Conservation (phyloP, 2,888 invertebrate genomes). For the Sinohyriopsis cumingii region DNA sequence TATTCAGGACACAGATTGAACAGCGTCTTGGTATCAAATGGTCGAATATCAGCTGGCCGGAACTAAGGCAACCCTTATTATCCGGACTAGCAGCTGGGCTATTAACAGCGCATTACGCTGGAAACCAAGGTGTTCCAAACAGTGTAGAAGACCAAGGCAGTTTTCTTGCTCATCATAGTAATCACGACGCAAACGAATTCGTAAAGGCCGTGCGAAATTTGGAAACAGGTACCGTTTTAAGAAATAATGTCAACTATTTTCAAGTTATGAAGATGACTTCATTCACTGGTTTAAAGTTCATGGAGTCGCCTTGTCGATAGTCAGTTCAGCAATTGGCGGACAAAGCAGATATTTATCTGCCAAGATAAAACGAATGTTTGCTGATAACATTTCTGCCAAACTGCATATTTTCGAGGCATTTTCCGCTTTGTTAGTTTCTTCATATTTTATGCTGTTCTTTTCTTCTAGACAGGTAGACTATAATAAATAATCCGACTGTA, state of each 20-base stretch:
- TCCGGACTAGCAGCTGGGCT: slow-evolving; percentile 51
- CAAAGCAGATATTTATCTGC: too few relatives aligned
- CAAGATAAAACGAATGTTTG: too few relatives aligned
- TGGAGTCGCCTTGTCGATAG: too few relatives aligned
- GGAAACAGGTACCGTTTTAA: slow-evolving; percentile 8
- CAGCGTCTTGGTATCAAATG: slow-evolving; percentile 43
- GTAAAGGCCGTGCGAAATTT: slow-evolving; percentile 2
- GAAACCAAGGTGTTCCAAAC: slow-evolving; percentile 14
- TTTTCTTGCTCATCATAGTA: slow-evolving; percentile 15
- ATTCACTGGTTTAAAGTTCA: too few relatives aligned
- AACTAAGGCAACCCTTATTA: slow-evolving; percentile 48
- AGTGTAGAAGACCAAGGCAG: slow-evolving; percentile 24
- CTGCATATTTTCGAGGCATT: too few relatives aligned
- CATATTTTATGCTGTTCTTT: too few relatives aligned
- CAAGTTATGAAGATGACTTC: too few relatives aligned
- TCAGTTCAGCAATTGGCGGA: too few relatives aligned
- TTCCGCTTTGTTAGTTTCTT: too few relatives aligned
- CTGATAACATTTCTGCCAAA: too few relatives aligned
- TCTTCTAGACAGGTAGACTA: too few relatives aligned
- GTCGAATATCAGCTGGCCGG: slow-evolving; percentile 36
- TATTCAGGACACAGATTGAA: slow-evolving; percentile 18
- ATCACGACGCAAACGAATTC: slow-evolving; percentile 15
- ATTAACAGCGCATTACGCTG: slow-evolving; percentile 8
- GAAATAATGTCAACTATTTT: background rate
- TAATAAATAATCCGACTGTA: too few relatives aligned